These are phyloP conservation scores for Stomatorhinus walkeri DNA, from an alignment of 2,797 vertebrate genomes.

Conservation along the genomic window DNA sequence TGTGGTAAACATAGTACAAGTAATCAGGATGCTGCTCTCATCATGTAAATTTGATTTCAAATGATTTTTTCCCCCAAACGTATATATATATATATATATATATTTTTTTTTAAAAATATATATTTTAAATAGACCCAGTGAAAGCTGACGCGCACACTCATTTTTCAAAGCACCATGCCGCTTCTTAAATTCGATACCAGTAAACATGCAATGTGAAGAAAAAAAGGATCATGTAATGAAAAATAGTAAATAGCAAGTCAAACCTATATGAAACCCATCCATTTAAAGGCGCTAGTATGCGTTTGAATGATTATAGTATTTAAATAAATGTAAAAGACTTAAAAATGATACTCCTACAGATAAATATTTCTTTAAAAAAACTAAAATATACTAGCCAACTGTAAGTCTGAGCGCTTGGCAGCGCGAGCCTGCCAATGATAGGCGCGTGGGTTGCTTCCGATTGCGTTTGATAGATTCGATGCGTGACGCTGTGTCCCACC, in stretches of 20 bases:
- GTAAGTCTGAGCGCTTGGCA: neutral
- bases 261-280: neutral
- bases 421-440: constrained; percentile 13
- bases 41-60: neutral
- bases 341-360: neutral
- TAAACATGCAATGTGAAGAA: neutral
- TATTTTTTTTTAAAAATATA: too few relatives aligned
- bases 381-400: neutral
- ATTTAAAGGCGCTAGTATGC: neutral
- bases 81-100: too few relatives aligned
- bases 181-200: neutral
- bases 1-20: neutral
- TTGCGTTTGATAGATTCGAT: constrained; percentile 1
- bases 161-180: neutral
- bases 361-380: neutral
- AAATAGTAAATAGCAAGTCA: neutral
- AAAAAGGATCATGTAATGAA: neutral
- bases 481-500: constrained; percentile 20
- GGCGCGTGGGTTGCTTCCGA: constrained; percentile 24
- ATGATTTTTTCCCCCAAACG: neutral
- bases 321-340: neutral
- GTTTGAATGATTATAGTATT: neutral
- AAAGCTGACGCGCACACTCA: neutral
- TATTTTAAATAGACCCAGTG: neutral
- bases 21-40: neutral